phyloP scores from a whole-genome alignment of 2,888 invertebrate species.

The Heteromurus nitidus region DNA sequence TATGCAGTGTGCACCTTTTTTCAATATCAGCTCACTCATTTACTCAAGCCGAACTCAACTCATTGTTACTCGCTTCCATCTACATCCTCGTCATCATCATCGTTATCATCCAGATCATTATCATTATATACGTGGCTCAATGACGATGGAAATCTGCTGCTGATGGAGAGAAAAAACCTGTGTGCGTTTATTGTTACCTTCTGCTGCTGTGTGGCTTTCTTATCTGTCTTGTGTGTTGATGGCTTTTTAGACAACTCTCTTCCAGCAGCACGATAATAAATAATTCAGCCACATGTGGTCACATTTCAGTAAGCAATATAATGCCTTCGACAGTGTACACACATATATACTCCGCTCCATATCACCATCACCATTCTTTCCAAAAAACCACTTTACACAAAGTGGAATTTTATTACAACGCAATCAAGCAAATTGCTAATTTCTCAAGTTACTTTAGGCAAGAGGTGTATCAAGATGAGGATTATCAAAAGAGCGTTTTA shows the following conservation, averaged over 20 bases:
- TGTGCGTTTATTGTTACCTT: background rate
- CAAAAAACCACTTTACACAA: slow-evolving; percentile 23
- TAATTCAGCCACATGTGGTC: slow-evolving; percentile 47
- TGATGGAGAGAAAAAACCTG: background rate
- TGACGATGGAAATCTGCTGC: background rate
- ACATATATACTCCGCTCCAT: too few relatives aligned
- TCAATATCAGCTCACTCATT: slow-evolving; percentile 5
- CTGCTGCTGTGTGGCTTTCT: background rate
- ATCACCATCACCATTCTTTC: too few relatives aligned
- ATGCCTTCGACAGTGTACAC: background rate
- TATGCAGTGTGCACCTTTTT: too few relatives aligned
- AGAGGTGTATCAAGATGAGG: too few relatives aligned
- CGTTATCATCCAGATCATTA: slow-evolving; percentile 7
- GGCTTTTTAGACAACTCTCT: background rate
- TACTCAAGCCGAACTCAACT: background rate
- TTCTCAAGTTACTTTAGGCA: slow-evolving; percentile 2
- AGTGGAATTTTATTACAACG: slow-evolving; percentile 27
- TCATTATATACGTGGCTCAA: slow-evolving; percentile 3
- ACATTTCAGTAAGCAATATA: slow-evolving; percentile 25
- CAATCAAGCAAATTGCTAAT: slow-evolving; percentile 52
- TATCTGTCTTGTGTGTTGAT: background rate
- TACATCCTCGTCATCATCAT: slow-evolving; percentile 25
- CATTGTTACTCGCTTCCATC: slow-evolving; percentile 25
- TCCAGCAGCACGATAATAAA: slow-evolving; percentile 10
- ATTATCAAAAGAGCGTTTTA: too few relatives aligned